Evolutionary conservation across 2,888 invertebrate genomes (phyloP).

Genomic region (Papilio gigon): DNA sequence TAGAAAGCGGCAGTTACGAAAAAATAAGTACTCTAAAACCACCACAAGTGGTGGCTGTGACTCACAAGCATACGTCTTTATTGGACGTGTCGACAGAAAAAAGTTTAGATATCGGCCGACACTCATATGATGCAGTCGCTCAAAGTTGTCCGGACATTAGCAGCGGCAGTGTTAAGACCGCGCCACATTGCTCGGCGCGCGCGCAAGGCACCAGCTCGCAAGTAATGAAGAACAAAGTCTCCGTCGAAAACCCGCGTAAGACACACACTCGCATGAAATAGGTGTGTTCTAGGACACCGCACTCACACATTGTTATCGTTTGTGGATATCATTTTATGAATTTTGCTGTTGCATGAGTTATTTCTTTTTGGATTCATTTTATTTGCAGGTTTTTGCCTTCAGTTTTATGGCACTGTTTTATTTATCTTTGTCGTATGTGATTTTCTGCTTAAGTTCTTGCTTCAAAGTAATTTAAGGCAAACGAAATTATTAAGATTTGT

Average conservation of each 20-base stretch:
- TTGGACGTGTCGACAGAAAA: conserved; percentile 44
- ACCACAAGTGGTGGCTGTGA: conserved; percentile 53
- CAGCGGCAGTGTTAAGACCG: conserved; percentile 50
- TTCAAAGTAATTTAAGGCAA: background rate
- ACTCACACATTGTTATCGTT: conserved; percentile 47
- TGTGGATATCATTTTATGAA: conserved; percentile 44
- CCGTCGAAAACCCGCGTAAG: conserved; percentile 61
- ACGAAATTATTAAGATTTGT: background rate
- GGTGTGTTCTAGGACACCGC: conserved; percentile 72
- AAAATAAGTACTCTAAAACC: conserved; percentile 52
- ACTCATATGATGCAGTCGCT: conserved; percentile 45
- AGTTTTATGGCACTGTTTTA: conserved; percentile 30
- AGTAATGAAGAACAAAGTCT: conserved; percentile 39
- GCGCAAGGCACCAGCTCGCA: conserved; percentile 49
- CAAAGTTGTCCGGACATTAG: conserved; percentile 68
- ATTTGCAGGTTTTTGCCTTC: conserved; percentile 34
- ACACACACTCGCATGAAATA: conserved; percentile 73
- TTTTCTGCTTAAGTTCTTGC: conserved; percentile 24
- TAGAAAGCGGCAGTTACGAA: conserved; percentile 58
- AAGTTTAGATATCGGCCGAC: conserved; percentile 44
- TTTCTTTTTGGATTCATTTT: conserved; percentile 31
- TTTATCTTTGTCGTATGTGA: conserved; percentile 33
- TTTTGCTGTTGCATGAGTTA: conserved; percentile 42
- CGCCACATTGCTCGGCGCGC: conserved; percentile 50
- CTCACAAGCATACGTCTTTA: conserved; percentile 48